phyloP scores from a whole-genome alignment of 2,888 invertebrate genomes.

The Erannis defoliaria region DNA sequence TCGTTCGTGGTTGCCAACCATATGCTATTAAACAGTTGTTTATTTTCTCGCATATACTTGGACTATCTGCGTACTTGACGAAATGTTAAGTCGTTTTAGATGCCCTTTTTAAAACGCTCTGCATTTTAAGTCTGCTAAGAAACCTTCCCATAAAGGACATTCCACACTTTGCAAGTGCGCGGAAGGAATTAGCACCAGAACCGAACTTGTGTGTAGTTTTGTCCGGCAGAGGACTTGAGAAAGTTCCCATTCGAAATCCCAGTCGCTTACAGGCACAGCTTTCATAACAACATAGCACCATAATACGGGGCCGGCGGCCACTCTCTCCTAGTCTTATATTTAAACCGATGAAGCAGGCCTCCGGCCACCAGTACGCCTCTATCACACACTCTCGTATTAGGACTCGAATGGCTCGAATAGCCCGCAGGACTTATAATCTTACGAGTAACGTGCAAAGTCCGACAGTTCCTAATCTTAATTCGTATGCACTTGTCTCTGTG shows the following conservation, averaged over 20 bases:
- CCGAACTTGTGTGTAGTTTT: too few relatives aligned
- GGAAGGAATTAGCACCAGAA: too few relatives aligned
- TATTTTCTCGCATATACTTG: too few relatives aligned
- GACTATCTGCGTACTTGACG: too few relatives aligned
- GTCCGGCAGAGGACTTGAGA: too few relatives aligned
- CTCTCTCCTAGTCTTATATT: slow-evolving; percentile 68
- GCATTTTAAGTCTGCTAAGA: too few relatives aligned
- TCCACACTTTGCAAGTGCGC: too few relatives aligned
- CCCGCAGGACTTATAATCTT: slow-evolving; percentile 21
- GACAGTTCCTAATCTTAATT: slow-evolving; percentile 71
- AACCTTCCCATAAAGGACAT: too few relatives aligned
- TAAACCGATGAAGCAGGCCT: slow-evolving; percentile 77
- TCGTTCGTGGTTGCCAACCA: too few relatives aligned
- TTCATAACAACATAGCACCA: slow-evolving; percentile 71
- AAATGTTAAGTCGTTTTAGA: too few relatives aligned
- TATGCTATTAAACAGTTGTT: too few relatives aligned
- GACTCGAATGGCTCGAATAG: slow-evolving; percentile 17
- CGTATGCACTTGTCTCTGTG: slow-evolving; percentile 58
- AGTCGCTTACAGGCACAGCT: slow-evolving; percentile 42
- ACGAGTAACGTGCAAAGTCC: slow-evolving; percentile 56
- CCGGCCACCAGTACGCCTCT: slow-evolving; percentile 65
- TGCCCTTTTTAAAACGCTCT: too few relatives aligned
- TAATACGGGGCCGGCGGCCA: slow-evolving; percentile 72
- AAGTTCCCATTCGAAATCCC: slow-evolving; percentile 24
- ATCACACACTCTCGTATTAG: slow-evolving; percentile 5